Evolutionary conservation across 1,140 invertebrate genomes (phyloP).

Genomic region (Drosophila busckii): DNA sequence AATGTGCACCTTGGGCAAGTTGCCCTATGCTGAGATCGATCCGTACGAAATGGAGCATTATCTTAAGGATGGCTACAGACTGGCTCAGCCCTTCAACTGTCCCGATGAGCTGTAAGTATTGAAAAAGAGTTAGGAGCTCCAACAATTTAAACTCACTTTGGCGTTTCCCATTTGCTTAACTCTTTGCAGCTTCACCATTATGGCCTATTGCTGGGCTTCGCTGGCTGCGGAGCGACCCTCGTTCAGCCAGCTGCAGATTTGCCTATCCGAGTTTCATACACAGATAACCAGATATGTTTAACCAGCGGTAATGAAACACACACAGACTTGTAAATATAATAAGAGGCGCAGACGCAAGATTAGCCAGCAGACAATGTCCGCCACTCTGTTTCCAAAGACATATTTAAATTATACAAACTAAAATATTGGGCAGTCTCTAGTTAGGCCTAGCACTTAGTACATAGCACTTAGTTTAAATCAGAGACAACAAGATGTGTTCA

Average conservation of each 20-base stretch:
- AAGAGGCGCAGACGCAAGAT: conserved; percentile 65
- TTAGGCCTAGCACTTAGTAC: no score
- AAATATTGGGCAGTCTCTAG: conserved; percentile 5
- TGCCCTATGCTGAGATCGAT: conserved; percentile 86
- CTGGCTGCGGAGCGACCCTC: conserved; percentile 92
- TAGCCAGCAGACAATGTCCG: conserved; percentile 57
- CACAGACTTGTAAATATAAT: conserved; percentile 75
- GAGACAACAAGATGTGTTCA: no score
- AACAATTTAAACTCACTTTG: neutral
- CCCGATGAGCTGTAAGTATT: conserved; percentile 94
- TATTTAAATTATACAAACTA: conserved; percentile 61
- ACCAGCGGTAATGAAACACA: conserved; percentile 71
- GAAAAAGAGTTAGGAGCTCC: neutral
- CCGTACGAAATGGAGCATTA: conserved; percentile 96
- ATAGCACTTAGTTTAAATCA: no score
- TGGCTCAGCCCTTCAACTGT: conserved; percentile 96
- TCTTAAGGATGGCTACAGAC: conserved; percentile 92
- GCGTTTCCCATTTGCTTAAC: neutral
- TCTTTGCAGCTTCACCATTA: conserved; percentile 90
- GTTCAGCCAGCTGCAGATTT: conserved; percentile 90
- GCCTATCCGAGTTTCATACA: conserved; percentile 90
- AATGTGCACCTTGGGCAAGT: conserved; percentile 93
- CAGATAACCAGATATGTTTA: conserved; percentile 89
- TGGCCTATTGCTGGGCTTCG: conserved; percentile 96
- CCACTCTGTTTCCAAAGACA: conserved; percentile 71